Evolutionary conservation across 2,888 invertebrate species (phyloP), one percentile per base, ranked within the genome.

Genomic region (Scaptomyza polygonia): DNA sequence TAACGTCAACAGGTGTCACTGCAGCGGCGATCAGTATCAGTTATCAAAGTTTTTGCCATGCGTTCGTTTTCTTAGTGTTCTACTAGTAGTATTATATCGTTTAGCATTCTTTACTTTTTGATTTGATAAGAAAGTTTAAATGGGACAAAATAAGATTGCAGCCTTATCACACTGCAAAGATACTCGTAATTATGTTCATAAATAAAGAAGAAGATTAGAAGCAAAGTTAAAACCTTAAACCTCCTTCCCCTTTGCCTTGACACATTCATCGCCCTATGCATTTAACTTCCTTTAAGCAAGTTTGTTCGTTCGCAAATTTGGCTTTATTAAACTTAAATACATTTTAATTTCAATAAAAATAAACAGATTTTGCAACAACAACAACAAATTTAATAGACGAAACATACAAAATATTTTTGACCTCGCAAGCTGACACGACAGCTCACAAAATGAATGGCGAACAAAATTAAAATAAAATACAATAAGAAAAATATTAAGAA

Each of bases 401-500:
- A 72, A 65, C 47, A 67, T 42, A 85, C 67, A 66, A 83, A 76
- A 71, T 59, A 67, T 40, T 68, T 61, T 64, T 80, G 85, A 86
- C 85, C 87, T 86, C 87, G 75, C 82, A 78, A 67, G 70, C 67
- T 88, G 88, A 86, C 87, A 87, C 87, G 87, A 80, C 79, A 89
- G 71, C 84, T 69, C 64, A 65, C 52, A 67, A 74, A 71, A 64
- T 56, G 47, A 77, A 65, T 56, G 61, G 67, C 62, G 58, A 45
- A 75, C 53, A 45, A 51, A 56, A 57, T 42, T 45, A 63, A 52
- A 53, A 64, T 57, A 47, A 62, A 25, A 56, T 48, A 48, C 30
- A 47, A 36, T 18, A 55, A 45, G 62, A 53, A 68, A 64, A 73
- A 63, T 3, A 11, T 27, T n/a, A 49, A 34, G 21, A 54, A 49